Percentiles rank a stretch among this genome's conserved stretches.
Evolutionary conservation across 2,888 invertebrate genomes (phyloP).

Genomic region (Bhutanitis thaidina): DNA sequence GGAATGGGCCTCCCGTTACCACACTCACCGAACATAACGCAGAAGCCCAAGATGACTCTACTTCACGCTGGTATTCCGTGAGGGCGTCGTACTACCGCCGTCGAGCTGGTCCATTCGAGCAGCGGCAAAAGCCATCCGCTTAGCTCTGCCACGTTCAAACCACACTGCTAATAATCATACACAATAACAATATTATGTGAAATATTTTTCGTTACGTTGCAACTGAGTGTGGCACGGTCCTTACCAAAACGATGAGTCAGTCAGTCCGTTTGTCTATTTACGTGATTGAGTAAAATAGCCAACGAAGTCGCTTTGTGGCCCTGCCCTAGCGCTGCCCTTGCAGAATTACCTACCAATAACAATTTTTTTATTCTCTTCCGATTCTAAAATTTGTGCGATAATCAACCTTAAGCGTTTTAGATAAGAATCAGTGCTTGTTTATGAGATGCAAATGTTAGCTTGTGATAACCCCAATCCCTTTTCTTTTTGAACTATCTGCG

Average conservation of each 20-base stretch:
- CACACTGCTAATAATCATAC: too few species aligned
- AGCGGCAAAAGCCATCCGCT: too few species aligned
- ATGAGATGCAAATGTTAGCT: slow-evolving; percentile 1
- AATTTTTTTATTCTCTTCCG: not conserved
- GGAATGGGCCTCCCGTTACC: too few species aligned
- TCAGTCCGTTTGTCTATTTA: slow-evolving; percentile 11
- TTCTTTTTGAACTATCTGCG: slow-evolving; percentile 37
- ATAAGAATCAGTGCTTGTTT: not conserved
- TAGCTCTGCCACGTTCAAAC: too few species aligned
- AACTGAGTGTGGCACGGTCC: not conserved
- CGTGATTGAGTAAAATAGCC: slow-evolving; percentile 17
- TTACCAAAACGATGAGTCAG: slow-evolving; percentile 11
- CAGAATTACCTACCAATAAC: slow-evolving; percentile 11
- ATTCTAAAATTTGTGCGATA: not conserved
- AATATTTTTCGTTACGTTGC: too few species aligned
- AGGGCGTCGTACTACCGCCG: too few species aligned
- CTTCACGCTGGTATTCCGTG: too few species aligned
- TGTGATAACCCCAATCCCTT: slow-evolving; percentile 35
- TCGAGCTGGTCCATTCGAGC: too few species aligned
- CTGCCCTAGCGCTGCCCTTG: slow-evolving; percentile 10
- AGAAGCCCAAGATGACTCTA: too few species aligned
- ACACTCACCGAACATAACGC: too few species aligned
- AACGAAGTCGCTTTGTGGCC: slow-evolving; percentile 6
- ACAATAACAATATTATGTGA: too few species aligned
- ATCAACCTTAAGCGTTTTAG: not conserved